Conservation (phyloP, 1,140 invertebrate genomes). For the Odontomachus brunneus region DNA sequence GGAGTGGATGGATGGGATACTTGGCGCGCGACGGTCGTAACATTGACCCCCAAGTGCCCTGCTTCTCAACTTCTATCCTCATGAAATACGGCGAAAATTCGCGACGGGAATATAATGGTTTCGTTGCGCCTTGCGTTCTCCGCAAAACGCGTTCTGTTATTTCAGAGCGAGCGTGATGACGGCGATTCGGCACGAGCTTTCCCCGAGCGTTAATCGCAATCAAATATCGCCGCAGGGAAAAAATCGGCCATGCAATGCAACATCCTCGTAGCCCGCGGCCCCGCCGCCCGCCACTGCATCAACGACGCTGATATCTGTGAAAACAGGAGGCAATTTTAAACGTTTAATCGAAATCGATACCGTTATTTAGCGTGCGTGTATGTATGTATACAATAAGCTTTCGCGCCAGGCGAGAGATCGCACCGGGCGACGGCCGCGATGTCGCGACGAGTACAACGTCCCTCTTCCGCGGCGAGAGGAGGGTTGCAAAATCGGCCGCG, state of each 20-base stretch:
- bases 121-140: not conserved
- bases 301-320: conserved; percentile 15
- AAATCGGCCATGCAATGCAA: not conserved
- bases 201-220: conserved; percentile 40
- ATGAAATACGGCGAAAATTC: too few relatives aligned
- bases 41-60: not conserved
- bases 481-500: conserved; percentile 43
- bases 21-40: not conserved
- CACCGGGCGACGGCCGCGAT: not conserved
- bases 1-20: conserved; percentile 3
- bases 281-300: conserved; percentile 12
- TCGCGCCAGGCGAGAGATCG: not conserved
- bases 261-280: conserved; percentile 22
- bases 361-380: conserved; percentile 34
- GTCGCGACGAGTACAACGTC: conserved; percentile 20
- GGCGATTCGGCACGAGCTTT: not conserved
- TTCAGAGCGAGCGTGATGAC: not conserved
- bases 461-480: conserved; percentile 2
- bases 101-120: too few relatives aligned
- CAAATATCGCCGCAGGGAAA: conserved; percentile 27
- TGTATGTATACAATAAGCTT: conserved; percentile 34
- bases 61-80: not conserved
- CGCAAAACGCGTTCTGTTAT: not conserved
- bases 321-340: conserved; percentile 52
- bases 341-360: conserved; percentile 52